Evolutionary conservation across 1,140 invertebrate species (phyloP).

Genomic region (Hetaerina americana): DNA sequence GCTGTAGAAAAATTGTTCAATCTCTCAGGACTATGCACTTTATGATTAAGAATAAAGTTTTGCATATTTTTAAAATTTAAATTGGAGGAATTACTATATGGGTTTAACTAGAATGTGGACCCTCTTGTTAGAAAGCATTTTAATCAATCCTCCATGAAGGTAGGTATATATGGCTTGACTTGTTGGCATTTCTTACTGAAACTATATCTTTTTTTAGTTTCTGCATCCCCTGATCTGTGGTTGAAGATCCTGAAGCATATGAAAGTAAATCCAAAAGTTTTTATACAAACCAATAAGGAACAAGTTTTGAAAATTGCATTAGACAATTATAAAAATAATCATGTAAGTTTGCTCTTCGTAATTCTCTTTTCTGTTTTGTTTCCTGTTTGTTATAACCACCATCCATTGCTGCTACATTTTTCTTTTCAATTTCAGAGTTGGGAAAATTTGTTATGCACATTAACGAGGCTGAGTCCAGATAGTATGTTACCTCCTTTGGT

Average conservation of each 20-base stretch:
- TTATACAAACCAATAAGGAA: constrained; percentile 37
- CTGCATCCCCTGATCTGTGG: constrained; percentile 41
- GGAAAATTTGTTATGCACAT: constrained; percentile 48
- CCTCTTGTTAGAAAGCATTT: too few species aligned
- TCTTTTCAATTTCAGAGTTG: constrained; percentile 29
- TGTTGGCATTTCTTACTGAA: constrained; percentile 4
- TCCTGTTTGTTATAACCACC: background rate
- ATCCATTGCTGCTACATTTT: constrained; percentile 8
- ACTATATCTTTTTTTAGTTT: constrained; percentile 14
- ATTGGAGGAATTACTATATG: too few species aligned
- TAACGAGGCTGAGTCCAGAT: constrained; percentile 49
- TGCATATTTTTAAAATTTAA: too few species aligned
- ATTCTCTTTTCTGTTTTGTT: constrained; percentile 9
- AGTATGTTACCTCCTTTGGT: constrained; percentile 46
- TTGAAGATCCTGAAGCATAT: constrained; percentile 42
- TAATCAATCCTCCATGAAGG: too few species aligned
- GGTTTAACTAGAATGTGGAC: too few species aligned
- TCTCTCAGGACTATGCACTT: too few species aligned
- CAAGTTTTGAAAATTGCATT: constrained; percentile 45
- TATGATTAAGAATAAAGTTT: too few species aligned
- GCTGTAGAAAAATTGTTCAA: too few species aligned
- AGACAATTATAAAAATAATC: constrained; percentile 38
- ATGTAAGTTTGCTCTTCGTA: constrained; percentile 28
- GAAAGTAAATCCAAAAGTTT: constrained; percentile 36
- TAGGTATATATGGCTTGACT: too few species aligned